Evolutionary conservation across 2,113 vertebrate species (phyloP), one percentile per base, ranked within the genome.

Genomic region (Chroicocephalus ridibundus): DNA sequence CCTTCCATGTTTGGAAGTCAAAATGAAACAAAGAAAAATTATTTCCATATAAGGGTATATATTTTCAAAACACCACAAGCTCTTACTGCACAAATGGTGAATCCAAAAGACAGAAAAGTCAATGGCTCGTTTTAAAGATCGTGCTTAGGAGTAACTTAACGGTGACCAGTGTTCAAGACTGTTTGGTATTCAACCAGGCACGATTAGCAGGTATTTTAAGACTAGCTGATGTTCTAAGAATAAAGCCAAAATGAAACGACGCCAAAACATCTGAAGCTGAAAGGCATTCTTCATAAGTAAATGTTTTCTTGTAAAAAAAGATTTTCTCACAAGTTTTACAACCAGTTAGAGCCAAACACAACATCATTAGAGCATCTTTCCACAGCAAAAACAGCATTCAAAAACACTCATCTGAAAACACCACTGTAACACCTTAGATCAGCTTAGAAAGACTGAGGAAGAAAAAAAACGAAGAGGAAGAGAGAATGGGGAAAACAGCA

Each of bases 11-110:
- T 66, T 91, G 38, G 82, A 97, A 91, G 60, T 71, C 69, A 91
- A 95, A 95, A 90, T 44, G 86, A 94, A 94, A 92, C 86, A 55
- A 94, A 85, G 94, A 92, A 29, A 70, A 91, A 82, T 34, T 88
- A 83, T 88, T 93, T 84, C 94, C 77, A 60, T 88, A 62, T 81
- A 96, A 86, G 95, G 80, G 29, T 26, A 94, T 29, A 62, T 78
- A 68, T 76, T 94, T 92, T 81, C 72, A 86, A 88, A 96, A 95
- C 44, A 86, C 31, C 80, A 92, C 15, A 70, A 86, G n/a, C 54
- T 81, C 51, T 93, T 34, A 55, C 31, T 88, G 76, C 22, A 70
- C 49, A 93, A 61, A 40, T 26, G 38, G 40, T 74, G 88, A 97
- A 96, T 89, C 20, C 69, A 91, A 93, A 80, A 82, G 70, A 86